A percentile compares a stretch with the other conserved stretches of the same genome.
phyloP scores from a whole-genome alignment of 2,888 invertebrate species.

The Eupeodes latifasciatus region DNA sequence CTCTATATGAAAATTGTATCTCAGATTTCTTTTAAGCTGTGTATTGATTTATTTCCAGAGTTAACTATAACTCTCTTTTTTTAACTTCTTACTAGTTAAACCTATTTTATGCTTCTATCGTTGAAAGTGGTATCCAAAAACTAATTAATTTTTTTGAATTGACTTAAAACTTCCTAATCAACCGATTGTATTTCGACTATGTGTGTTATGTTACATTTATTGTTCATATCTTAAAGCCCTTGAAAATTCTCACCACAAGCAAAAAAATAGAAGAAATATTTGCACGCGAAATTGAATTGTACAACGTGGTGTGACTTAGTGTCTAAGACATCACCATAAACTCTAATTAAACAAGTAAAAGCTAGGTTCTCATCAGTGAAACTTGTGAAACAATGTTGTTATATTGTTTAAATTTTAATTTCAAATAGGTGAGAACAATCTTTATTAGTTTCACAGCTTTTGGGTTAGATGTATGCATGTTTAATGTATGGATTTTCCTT shows the following conservation, averaged over 20 bases:
- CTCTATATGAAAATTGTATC: too few species aligned
- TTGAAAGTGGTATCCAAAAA: too few species aligned
- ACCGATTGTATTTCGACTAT: background rate
- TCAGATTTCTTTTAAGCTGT: too few species aligned
- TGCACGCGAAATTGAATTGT: constrained; percentile 40
- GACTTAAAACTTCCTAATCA: constrained; percentile 10
- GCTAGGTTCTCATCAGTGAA: constrained; percentile 51
- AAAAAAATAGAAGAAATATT: background rate
- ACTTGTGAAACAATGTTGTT: constrained; percentile 66
- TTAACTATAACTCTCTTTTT: too few species aligned
- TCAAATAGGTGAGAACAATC: constrained; percentile 59
- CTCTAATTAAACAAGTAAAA: constrained; percentile 47
- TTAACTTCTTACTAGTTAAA: too few species aligned
- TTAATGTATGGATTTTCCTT: background rate
- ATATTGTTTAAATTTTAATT: constrained; percentile 59
- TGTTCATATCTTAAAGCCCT: constrained; percentile 7
- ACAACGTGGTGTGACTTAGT: background rate
- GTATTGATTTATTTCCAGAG: too few species aligned
- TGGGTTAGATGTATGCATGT: background rate
- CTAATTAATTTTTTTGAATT: background rate
- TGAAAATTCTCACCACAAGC: constrained; percentile 20
- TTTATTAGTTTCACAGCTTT: constrained; percentile 47
- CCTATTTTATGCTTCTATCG: too few species aligned
- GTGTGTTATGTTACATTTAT: background rate
- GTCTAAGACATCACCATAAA: constrained; percentile 1